Evolutionary conservation across 2,113 vertebrate genomes (phyloP).

Genomic region (Cettia cetti): DNA sequence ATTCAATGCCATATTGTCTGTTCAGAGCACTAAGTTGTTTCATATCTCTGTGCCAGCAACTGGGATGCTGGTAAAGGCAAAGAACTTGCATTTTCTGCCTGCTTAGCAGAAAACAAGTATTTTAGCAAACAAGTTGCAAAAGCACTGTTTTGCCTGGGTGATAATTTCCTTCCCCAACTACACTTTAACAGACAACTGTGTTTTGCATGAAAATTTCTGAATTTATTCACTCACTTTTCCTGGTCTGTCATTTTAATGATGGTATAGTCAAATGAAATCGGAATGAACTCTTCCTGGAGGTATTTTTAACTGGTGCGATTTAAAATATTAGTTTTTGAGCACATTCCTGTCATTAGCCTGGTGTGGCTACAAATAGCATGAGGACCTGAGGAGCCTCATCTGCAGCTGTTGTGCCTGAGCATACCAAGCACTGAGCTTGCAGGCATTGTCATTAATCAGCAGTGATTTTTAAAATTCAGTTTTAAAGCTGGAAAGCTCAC

Average conservation of each 20-base stretch:
- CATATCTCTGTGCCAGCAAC: neutral
- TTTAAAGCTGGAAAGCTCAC: neutral
- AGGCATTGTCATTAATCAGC: neutral
- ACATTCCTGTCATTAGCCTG: neutral
- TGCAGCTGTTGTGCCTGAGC: neutral
- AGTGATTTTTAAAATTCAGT: neutral
- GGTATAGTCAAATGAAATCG: neutral
- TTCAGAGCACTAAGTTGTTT: neutral
- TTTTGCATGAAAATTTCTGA: neutral
- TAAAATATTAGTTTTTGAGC: neutral
- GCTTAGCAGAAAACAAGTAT: neutral
- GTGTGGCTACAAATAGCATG: neutral
- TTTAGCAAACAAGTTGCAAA: neutral
- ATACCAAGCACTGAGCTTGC: neutral
- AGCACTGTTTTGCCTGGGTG: neutral
- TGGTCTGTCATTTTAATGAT: neutral
- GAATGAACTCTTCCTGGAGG: neutral
- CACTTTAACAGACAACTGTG: neutral
- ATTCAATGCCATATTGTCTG: neutral
- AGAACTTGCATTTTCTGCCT: neutral
- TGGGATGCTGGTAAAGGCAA: neutral
- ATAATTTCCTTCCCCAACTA: neutral
- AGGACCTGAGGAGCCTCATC: neutral
- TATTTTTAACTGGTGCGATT: neutral
- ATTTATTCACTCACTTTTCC: neutral